A percentile compares a stretch with the other conserved stretches of the same genome.
phyloP scores from a whole-genome alignment of 2,113 vertebrate species.

The Hyaena hyaena region DNA sequence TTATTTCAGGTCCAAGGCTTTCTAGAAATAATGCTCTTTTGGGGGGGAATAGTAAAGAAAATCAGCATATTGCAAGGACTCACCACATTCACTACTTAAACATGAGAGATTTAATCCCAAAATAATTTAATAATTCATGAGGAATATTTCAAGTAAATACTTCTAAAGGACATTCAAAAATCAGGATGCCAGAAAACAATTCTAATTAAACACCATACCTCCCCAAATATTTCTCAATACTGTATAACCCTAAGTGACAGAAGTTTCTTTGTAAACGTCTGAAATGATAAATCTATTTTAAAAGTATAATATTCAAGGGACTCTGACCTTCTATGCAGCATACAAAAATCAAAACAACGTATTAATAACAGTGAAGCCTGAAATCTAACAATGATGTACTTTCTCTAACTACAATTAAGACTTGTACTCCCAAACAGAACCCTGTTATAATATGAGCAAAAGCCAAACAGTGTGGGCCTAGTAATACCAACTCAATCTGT shows the following conservation, averaged over 20 bases:
- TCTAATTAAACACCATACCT: constrained; percentile 59
- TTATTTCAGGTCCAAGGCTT: background rate
- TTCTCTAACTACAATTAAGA: constrained; percentile 62
- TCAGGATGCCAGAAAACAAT: background rate
- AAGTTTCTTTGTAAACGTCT: constrained; percentile 46
- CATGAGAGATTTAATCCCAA: background rate
- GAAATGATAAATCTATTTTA: constrained; percentile 29
- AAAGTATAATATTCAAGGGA: constrained; percentile 42
- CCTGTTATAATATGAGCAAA: constrained; percentile 43
- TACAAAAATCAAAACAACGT: constrained; percentile 47
- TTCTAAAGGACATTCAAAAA: constrained; percentile 2
- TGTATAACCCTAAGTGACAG: background rate
- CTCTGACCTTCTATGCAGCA: constrained; percentile 10
- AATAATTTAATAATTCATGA: constrained; percentile 22
- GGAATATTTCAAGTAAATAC: constrained; percentile 36
- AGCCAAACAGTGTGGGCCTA: background rate
- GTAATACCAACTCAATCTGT: constrained; percentile 24
- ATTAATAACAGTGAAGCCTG: constrained; percentile 28
- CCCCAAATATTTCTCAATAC: constrained; percentile 27
- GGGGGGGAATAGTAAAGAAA: background rate
- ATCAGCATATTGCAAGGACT: background rate
- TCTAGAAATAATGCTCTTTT: background rate
- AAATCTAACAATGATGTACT: constrained; percentile 38
- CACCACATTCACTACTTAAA: background rate
- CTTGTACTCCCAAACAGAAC: constrained; percentile 59